Evolutionary conservation across 2,888 invertebrate genomes (phyloP).

Genomic region (Leptopilina drosophilae): DNA sequence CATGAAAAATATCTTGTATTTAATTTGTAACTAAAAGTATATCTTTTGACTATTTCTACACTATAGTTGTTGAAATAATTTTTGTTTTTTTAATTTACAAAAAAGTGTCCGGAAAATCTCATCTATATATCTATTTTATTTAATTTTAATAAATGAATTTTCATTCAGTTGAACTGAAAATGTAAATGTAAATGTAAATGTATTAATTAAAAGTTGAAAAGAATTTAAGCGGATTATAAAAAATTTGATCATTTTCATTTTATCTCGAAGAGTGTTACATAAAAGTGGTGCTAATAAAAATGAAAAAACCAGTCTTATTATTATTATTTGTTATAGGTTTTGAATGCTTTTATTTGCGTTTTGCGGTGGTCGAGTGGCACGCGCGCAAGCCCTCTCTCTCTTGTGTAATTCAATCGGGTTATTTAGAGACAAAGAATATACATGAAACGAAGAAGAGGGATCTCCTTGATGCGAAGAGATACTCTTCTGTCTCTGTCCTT

Average conservation of each 20-base stretch:
- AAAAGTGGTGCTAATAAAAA: constrained; percentile 49
- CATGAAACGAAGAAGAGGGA: constrained; percentile 25
- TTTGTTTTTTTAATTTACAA: too few relatives aligned
- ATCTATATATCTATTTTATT: too few relatives aligned
- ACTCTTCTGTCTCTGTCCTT: constrained; percentile 26
- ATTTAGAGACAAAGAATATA: constrained; percentile 68
- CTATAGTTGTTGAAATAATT: too few relatives aligned
- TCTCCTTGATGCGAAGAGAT: constrained; percentile 41
- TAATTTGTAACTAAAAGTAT: too few relatives aligned
- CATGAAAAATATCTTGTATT: too few relatives aligned
- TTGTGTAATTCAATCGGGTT: constrained; percentile 74
- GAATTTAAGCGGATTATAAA: too few relatives aligned
- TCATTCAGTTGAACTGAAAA: background rate
- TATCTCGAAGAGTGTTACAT: background rate
- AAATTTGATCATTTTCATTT: too few relatives aligned
- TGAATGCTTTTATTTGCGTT: constrained; percentile 51
- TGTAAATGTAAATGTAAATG: too few relatives aligned
- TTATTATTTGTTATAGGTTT: constrained; percentile 38
- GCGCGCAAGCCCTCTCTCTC: constrained; percentile 63
- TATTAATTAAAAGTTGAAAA: too few relatives aligned
- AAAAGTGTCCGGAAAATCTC: too few relatives aligned
- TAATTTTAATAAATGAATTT: background rate
- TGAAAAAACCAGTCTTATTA: constrained; percentile 46
- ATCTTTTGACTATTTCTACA: too few relatives aligned
- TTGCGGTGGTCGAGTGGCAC: constrained; percentile 70